Base-by-base conservation (phyloP, 2,888 invertebrate genomes). In the Drosophila mulleri region DNA sequence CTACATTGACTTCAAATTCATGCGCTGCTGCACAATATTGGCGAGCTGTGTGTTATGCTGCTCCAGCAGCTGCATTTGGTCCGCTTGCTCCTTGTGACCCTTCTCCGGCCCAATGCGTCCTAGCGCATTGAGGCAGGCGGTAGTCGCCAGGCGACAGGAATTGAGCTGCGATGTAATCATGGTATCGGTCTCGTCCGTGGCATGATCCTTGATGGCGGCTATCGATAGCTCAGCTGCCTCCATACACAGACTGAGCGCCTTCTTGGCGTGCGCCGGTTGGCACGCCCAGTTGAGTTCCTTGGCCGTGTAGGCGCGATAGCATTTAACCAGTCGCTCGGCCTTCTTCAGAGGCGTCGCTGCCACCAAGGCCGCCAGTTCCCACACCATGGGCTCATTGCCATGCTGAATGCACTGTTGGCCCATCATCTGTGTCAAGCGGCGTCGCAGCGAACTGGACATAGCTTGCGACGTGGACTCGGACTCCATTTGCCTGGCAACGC, bases 301-400 rank as follows among this genome's bases (percentile, higher is more conserved):
- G 91, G 96, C 95, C n/a, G 96, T 95, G 74, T 94, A 95, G 0
- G 96, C 95, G 60, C 96, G 94, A 90, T 96, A 96, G 0, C 97
- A 96, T 91, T 96, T 95, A 77, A 97, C 95, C 23, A 98, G 93
- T 68, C 96, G 95, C 88, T 97, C 96, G 1, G 95, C 95, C 80
- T 94, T 94, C 32, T 95, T 92, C 29, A 95, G 89, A 18, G 94
- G 93, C 2, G 90, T 91, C 1, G 95, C 94, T 26, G 96, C 95
- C 68, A 97, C 91, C 80, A 96, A 94, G 0, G 97, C 96, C 85
- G 98, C 97, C 68, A 97, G 91, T 87, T 96, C 95, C 98, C 98
- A 98, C 8, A 98, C 91, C 67, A 95, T 94, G 0, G 96, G 95
- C 86, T 96, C 95, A 78, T 95, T 96, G 54, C 95, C 94, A 84